phyloP scores from a whole-genome alignment of 2,113 vertebrate species.

The Brachyhypopomus gauderio region DNA sequence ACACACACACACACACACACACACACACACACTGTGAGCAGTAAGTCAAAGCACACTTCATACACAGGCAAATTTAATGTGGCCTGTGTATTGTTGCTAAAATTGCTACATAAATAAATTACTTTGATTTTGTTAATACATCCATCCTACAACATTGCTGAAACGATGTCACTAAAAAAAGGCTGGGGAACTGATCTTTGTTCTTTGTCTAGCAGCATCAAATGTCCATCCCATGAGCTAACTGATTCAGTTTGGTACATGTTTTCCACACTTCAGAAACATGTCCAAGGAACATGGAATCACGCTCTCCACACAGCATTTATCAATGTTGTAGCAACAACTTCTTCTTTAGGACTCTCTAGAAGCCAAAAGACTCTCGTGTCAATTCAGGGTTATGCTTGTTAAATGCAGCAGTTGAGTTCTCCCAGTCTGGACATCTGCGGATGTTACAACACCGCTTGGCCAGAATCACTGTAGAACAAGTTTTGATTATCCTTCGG shows the following conservation, averaged over 20 bases:
- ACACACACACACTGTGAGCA: constrained; percentile 21
- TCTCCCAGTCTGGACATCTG: constrained; percentile 29
- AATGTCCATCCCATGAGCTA: background rate
- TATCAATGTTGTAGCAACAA: constrained; percentile 44
- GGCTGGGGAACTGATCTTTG: background rate
- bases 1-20: constrained; percentile 36
- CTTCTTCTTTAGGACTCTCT: constrained; percentile 37
- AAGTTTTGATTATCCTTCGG: background rate
- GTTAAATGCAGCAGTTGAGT: constrained; percentile 32
- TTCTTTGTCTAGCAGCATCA: background rate
- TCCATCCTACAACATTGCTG: constrained; percentile 1
- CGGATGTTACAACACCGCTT: constrained; percentile 7
- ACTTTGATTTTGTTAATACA: constrained; percentile 13
- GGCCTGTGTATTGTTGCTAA: background rate
- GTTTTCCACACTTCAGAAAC: background rate
- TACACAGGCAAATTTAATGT: background rate
- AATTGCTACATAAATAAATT: constrained; percentile 7
- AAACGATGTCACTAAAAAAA: background rate
- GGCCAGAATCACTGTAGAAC: background rate
- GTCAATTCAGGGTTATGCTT: constrained; percentile 21
- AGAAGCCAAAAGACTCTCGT: constrained; percentile 37
- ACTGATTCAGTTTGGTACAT: background rate
- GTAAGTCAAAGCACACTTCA: constrained; percentile 26
- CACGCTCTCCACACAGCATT: constrained; percentile 12
- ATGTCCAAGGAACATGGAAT: background rate